Conservation (phyloP, 2,888 invertebrate species). For the Eupithecia exiguata region DNA sequence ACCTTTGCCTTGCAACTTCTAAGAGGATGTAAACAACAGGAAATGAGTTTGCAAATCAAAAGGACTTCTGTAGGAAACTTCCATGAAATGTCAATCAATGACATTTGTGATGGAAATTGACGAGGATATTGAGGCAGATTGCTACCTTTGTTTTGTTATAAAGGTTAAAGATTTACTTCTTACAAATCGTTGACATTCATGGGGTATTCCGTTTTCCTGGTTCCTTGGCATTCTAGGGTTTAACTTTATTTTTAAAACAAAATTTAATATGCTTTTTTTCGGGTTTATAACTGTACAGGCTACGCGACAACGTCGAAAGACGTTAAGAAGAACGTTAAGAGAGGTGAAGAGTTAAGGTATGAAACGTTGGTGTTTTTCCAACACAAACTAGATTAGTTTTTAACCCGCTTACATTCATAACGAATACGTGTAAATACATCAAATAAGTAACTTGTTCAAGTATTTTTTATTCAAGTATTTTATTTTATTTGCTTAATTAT, state of each 20-base stretch:
- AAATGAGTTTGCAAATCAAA: conserved; percentile 20
- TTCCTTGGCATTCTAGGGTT: not conserved
- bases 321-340: no score
- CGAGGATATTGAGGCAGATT: not conserved
- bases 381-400: no score
- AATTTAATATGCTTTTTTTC: no score
- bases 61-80: conserved; percentile 28
- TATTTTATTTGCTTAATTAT: no score
- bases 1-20: not conserved
- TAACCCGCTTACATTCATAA: no score
- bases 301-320: no score
- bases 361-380: no score
- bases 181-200: not conserved
- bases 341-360: no score
- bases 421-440: no score
- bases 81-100: conserved; percentile 26
- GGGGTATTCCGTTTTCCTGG: not conserved
- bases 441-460: no score
- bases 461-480: no score
- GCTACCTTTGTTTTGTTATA: not conserved
- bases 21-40: conserved; percentile 24
- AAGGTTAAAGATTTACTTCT: not conserved
- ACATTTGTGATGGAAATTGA: conserved; percentile 25
- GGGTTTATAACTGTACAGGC: no score
- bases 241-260: not conserved